Base-by-base conservation (phyloP, 1,140 invertebrate genomes). In the Neodiprion fabricii region DNA sequence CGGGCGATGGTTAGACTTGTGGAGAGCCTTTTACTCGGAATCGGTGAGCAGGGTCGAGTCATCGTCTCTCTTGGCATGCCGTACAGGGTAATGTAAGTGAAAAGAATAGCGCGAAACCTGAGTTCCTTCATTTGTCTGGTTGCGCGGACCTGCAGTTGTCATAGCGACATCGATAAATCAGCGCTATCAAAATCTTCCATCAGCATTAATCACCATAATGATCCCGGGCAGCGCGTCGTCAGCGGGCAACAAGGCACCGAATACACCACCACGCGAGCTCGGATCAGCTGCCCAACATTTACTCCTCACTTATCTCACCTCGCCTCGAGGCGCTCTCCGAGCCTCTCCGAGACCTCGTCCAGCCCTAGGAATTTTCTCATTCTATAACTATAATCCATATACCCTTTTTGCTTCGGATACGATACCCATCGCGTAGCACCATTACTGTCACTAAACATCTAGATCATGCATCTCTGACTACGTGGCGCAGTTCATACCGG, bases 141-240 rank as follows among this genome's bases (percentile, higher is more conserved):
- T 84, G 85, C 80, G 80, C 78, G 79, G 84, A 85, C 84, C 80
- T 81, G 80, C 28, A 40, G 28, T 82, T 81, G 81, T 77, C 79
- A 80, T 61, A 61, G 84, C 81, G 86, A 88, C 86, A 87, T 83
- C 85, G 84, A 88, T 88, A 87, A 87, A 88, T 87, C 86, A 87
- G 80, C 83, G 81, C 78, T 87, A 87, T 87, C 86, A 79, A 77
- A 73, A 74, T 78, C 79, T 82, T 82, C 82, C 83, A 87, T 87
- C 86, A 82, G 83, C 86, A 88, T 88, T 88, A 87, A 88, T 88
- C 86, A 87, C 85, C 83, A 83, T 88, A 88, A 87, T 87, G 85
- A 87, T 85, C 80, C 79, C 73, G 79, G 71, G 77, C 78, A 76
- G 70, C 72, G 48, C 21, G 70, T 61, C 11, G 53, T 61, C 53